Evolutionary conservation across 2,888 invertebrate species (phyloP).

Genomic region (Scaptomyza cyrtandrae): DNA sequence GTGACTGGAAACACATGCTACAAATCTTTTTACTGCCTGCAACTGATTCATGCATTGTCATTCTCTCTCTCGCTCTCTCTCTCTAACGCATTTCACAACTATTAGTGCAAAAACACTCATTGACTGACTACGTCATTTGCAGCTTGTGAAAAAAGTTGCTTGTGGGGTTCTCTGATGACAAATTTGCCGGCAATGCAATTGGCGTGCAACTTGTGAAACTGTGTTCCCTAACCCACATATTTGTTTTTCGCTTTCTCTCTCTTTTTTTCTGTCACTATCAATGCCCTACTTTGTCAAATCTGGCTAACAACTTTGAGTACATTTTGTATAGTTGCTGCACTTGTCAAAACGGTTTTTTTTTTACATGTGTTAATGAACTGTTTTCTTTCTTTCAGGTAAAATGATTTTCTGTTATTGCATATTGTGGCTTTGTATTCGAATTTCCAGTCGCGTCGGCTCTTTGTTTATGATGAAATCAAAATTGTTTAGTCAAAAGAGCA

Average conservation of each 20-base stretch:
- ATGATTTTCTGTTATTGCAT: slow-evolving; percentile 9
- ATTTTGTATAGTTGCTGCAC: slow-evolving; percentile 17
- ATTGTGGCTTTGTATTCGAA: background rate
- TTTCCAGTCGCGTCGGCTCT: background rate
- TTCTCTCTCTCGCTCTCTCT: slow-evolving; percentile 2
- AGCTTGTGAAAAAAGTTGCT: background rate
- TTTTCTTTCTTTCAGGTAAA: background rate
- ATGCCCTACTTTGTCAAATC: slow-evolving; percentile 59
- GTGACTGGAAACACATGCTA: slow-evolving; percentile 39
- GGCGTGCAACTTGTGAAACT: slow-evolving; percentile 41
- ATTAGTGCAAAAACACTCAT: background rate
- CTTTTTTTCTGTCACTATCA: slow-evolving; percentile 20
- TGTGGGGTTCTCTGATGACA: slow-evolving; percentile 10
- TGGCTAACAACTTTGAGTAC: slow-evolving; percentile 4
- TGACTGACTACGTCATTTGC: slow-evolving; percentile 37
- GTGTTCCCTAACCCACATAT: slow-evolving; percentile 39
- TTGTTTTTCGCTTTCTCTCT: background rate
- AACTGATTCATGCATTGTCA: slow-evolving; percentile 30
- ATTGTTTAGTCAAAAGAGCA: background rate
- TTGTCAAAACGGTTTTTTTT: slow-evolving; percentile 51
- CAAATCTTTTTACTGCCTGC: background rate
- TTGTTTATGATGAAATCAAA: slow-evolving; percentile 12
- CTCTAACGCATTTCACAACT: slow-evolving; percentile 40
- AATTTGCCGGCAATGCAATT: slow-evolving; percentile 41
- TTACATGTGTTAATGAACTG: slow-evolving; percentile 51